These are phyloP conservation scores for Carlito syrichta DNA, from an alignment of 2,113 vertebrate genomes.

Conservation along the genomic window DNA sequence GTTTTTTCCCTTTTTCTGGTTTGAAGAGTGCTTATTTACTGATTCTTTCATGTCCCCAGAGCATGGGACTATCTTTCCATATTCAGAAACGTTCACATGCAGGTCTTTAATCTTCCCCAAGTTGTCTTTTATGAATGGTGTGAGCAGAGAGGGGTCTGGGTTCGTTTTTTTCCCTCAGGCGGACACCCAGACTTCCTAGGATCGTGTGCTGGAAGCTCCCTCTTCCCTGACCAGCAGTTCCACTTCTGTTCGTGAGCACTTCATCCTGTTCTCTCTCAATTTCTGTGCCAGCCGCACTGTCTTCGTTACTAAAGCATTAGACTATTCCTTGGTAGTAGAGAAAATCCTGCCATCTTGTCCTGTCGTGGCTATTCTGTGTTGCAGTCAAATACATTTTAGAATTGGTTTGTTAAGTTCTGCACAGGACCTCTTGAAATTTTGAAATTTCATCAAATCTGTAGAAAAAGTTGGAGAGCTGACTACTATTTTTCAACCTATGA, in stretches of 20 bases:
- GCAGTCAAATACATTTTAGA: not conserved
- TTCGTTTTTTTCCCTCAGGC: not conserved
- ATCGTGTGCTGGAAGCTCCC: not conserved
- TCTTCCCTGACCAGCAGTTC: not conserved
- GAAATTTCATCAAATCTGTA: not conserved
- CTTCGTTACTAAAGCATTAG: not conserved
- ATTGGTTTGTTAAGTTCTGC: not conserved
- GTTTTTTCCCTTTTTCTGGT: not conserved
- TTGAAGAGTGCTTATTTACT: not conserved
- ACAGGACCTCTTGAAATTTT: not conserved
- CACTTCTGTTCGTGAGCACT: not conserved
- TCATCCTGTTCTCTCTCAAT: not conserved
- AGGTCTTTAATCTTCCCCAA: not conserved
- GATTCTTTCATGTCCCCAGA: not conserved
- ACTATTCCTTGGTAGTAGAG: not conserved
- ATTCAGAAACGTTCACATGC: not conserved
- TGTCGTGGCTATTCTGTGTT: not conserved
- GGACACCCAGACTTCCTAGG: not conserved
- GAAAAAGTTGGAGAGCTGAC: not conserved
- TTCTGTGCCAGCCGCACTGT: not conserved
- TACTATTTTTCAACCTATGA: not conserved
- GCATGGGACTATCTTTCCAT: not conserved
- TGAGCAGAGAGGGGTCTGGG: not conserved
- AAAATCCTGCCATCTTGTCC: not conserved
- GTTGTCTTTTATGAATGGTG: not conserved